These are phyloP conservation scores for Drosophila ambigua DNA, from an alignment of 1,140 invertebrate genomes.

Conservation along the genomic window DNA sequence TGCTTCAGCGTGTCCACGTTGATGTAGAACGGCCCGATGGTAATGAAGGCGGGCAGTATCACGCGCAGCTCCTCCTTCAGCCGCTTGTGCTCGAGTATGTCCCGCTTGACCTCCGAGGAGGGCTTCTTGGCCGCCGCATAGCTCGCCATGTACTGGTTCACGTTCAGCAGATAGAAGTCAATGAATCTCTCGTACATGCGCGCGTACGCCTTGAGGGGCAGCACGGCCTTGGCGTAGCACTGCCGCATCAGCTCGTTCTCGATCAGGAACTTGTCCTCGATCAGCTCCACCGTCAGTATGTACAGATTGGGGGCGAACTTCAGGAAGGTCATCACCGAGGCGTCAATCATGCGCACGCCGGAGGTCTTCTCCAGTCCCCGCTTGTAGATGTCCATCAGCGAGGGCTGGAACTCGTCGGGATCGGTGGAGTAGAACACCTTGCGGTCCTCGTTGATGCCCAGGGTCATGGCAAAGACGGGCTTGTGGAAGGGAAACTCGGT, in stretches of 20 bases:
- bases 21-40: conserved; percentile 74
- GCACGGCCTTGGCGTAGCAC: conserved; percentile 60
- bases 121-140: conserved; percentile 53
- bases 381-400: conserved; percentile 65
- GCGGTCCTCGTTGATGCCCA: conserved; percentile 60
- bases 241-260: conserved; percentile 45
- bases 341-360: conserved; percentile 65
- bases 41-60: conserved; percentile 71
- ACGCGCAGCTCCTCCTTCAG: conserved; percentile 67
- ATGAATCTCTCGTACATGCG: conserved; percentile 65
- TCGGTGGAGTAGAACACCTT: conserved; percentile 70
- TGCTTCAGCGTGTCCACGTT: conserved; percentile 74
- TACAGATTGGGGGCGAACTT: conserved; percentile 71
- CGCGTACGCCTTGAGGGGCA: conserved; percentile 65
- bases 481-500: conserved; percentile 67
- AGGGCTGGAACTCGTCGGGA: conserved; percentile 74
- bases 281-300: conserved; percentile 76
- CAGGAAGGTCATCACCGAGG: conserved; percentile 54
- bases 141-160: conserved; percentile 50
- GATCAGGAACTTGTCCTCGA: conserved; percentile 59
- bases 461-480: conserved; percentile 65
- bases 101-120: conserved; percentile 65
- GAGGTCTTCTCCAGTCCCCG: conserved; percentile 61
- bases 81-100: conserved; percentile 72
- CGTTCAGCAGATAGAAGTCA: conserved; percentile 62